Percentiles rank a stretch among this genome's conserved stretches.
Evolutionary conservation across 2,113 vertebrate species (phyloP).

Genomic region (Nycticryphes semicollaris): DNA sequence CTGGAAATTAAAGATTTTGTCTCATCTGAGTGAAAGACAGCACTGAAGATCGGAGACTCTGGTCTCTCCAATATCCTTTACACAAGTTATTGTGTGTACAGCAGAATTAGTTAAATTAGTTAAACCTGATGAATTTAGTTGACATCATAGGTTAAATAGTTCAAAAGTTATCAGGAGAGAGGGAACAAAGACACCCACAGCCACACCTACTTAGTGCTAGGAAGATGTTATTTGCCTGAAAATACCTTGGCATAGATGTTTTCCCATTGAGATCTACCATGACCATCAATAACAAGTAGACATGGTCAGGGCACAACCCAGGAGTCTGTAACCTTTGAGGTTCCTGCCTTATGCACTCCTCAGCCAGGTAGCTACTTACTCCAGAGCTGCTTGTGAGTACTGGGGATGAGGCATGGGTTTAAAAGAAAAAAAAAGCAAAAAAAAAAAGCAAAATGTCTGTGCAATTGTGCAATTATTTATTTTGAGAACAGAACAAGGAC

Average conservation of each 20-base stretch:
- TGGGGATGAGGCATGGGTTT: background rate
- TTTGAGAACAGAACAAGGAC: background rate
- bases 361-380: background rate
- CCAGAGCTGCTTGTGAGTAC: background rate
- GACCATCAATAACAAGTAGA: background rate
- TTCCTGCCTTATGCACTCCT: background rate
- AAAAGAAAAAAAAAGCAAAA: background rate
- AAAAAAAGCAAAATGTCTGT: background rate
- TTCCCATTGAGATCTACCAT: background rate
- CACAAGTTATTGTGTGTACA: background rate
- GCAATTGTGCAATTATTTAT: conserved; percentile 15
- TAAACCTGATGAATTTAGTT: background rate
- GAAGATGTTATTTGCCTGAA: background rate
- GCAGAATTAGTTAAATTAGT: background rate
- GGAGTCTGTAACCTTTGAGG: background rate
- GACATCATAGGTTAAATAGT: background rate
- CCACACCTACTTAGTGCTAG: background rate
- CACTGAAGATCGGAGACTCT: background rate
- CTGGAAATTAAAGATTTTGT: background rate
- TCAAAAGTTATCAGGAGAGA: background rate
- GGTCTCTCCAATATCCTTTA: background rate
- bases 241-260: background rate
- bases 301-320: background rate
- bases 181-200: background rate
- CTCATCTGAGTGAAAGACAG: background rate